Base-by-base conservation (phyloP, 1,140 invertebrate species). In the Venturia canescens region DNA sequence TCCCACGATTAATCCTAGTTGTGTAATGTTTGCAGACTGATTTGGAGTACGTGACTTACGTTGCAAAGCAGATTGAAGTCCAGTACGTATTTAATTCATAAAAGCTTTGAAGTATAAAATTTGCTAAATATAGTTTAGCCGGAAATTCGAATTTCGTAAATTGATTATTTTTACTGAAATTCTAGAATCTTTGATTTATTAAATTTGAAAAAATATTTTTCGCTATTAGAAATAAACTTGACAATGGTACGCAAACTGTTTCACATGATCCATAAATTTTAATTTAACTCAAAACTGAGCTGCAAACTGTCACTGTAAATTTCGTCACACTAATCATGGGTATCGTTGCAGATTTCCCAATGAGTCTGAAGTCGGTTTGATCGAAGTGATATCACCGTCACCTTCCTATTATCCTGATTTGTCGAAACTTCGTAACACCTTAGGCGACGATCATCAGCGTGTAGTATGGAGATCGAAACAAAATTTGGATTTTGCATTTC, bases 381-480 rank as follows among this genome's bases (percentile, higher is more conserved):
- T 99, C 34, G 98, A 99, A 91, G 95, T 99, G 13, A 94, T 99
- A 79, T 94, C 97, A 2, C 98, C 98, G 0, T 94, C 97, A 3
- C 85, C 94, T 0, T 93, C 95, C 0, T 99, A 97, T 88, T 99
- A 99, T 91, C 98, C 98, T 0, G 94, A 99, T 89, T 94, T 98
- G 77, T 93, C 96, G 44, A 94, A 94, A 53, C 86, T 98, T 31
- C 93, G 94, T 18, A 93, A 95, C 27, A 98, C 97, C 0, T 92
- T 99, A 4, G 98, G 98, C 0, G 98, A 99, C 91, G 94, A 97
- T 4, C 92, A 94, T 80, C 97, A 98, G 87, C 93, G 98, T 31
- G 97, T 99, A 0, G 94, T 96, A 83, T 99, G 98, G 98, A 93
- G 98, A 69, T 98, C 98, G 1, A 99, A 99, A 89, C 98, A 99